phyloP scores from a whole-genome alignment of 2,888 invertebrate genomes.

The Amiota mariae region DNA sequence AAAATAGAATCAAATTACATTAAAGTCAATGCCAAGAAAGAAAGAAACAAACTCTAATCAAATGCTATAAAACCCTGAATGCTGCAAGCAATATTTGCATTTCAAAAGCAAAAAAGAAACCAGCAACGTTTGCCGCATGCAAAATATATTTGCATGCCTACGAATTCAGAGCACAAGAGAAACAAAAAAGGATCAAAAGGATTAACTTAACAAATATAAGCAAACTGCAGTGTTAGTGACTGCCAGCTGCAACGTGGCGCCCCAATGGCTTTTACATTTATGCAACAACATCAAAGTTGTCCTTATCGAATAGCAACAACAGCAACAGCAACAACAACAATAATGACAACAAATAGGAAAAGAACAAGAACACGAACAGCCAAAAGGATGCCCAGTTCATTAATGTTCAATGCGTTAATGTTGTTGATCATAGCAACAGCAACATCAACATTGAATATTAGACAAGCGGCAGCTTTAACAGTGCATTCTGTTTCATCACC shows the following conservation, averaged over 20 bases:
- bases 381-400: conserved; percentile 41
- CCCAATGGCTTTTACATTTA: conserved; percentile 38
- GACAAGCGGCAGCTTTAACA: conserved; percentile 44
- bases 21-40: neutral
- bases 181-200: conserved; percentile 18
- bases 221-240: neutral
- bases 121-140: neutral
- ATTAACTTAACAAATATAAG: conserved; percentile 14
- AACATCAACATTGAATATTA: conserved; percentile 39
- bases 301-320: conserved; percentile 36
- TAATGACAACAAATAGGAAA: neutral
- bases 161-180: conserved; percentile 15
- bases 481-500: conserved; percentile 35
- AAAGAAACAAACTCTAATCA: neutral
- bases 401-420: conserved; percentile 60
- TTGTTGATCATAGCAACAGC: conserved; percentile 47
- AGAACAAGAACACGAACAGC: neutral
- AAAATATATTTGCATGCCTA: conserved; percentile 31
- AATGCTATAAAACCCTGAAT: conserved; percentile 51
- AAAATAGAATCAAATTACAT: neutral
- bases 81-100: conserved; percentile 43
- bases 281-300: conserved; percentile 27
- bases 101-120: conserved; percentile 26
- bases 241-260: conserved; percentile 3
- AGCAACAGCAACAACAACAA: neutral